Conservation (phyloP, 2,113 vertebrate species). For the Odobenus rosmarus region DNA sequence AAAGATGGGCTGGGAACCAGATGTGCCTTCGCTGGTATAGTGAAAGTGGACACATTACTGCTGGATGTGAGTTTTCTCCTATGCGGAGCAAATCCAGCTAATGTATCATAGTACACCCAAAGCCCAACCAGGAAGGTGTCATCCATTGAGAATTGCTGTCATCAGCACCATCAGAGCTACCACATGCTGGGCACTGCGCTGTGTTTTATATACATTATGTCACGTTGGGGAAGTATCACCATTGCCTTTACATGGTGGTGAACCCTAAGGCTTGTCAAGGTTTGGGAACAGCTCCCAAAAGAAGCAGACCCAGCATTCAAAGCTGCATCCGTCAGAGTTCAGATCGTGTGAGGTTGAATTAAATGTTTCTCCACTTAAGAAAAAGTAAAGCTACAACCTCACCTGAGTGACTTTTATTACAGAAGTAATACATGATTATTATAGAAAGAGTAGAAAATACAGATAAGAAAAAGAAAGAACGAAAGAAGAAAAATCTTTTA, state of each 20-base stretch:
- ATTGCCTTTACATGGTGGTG: background rate
- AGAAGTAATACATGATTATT: background rate
- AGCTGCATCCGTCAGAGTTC: background rate
- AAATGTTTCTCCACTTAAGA: background rate
- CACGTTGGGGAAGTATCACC: background rate
- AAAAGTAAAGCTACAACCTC: background rate
- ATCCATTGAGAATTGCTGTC: background rate
- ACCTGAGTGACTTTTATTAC: background rate
- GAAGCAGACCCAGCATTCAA: background rate
- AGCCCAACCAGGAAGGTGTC: background rate
- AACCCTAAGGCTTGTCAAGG: background rate
- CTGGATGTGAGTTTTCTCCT: background rate
- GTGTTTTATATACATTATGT: background rate
- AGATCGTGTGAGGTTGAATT: background rate
- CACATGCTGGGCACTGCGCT: background rate
- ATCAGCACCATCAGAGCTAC: background rate
- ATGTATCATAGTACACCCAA: background rate
- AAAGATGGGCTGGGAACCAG: background rate
- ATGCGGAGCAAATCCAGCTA: background rate
- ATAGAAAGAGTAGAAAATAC: conserved; percentile 30
- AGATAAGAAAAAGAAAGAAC: background rate
- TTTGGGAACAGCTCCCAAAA: background rate
- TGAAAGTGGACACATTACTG: background rate
- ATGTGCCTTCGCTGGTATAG: background rate
- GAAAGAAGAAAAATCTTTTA: background rate